Base-by-base conservation (phyloP, 2,113 vertebrate genomes). In the Lasiurus borealis region DNA sequence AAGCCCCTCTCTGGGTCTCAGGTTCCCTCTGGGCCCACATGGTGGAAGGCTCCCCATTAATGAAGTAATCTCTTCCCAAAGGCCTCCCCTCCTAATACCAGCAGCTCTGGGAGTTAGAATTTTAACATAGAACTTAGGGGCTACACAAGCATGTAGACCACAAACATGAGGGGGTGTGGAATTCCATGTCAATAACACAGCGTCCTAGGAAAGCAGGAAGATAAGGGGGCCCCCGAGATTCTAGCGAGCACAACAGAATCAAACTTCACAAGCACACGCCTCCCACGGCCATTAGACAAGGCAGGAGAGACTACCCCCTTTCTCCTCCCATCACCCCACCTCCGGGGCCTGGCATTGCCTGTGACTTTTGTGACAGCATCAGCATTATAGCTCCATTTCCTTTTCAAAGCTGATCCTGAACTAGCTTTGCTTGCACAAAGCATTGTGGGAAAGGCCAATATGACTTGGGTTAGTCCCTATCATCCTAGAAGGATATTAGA, bases 91-190 rank as follows among this genome's bases (percentile, higher is more conserved):
- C 12, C 48, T 29, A 69, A 50, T 11, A 16, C 6, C 36, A 57
- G 16, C 36, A 36, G 18, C 40, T 36, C 69, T 36, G 6, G 25
- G 50, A 52, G 6, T 80, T 46, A 57, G 31, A n/a, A 34, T 77
- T 76, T 62, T 62, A 57, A 48, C 36, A n/a, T 12, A 27, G 34
- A 44, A 76, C 27, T 76, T n/a, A 8, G 12, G 6, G 23, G 66
- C 10, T 6, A 46, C 12, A 2, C 12, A 69, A 46, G 62, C 29
- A 66, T 18, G 19, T 34, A 71, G 31, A n/a, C 31, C 71, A 40
- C 0, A 66, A 31, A 46, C 16, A 62, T 5, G 14, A 73, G 1
- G 8, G 3, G 3, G 0, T 11, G 29, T 11, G 44, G 19, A 40
- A 75, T 71, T 25, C 8, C 11, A 25, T 29, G 5, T 34, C 21